These are phyloP conservation scores for Proisotoma minuta DNA, from an alignment of 2,888 invertebrate species.

Conservation along the genomic window DNA sequence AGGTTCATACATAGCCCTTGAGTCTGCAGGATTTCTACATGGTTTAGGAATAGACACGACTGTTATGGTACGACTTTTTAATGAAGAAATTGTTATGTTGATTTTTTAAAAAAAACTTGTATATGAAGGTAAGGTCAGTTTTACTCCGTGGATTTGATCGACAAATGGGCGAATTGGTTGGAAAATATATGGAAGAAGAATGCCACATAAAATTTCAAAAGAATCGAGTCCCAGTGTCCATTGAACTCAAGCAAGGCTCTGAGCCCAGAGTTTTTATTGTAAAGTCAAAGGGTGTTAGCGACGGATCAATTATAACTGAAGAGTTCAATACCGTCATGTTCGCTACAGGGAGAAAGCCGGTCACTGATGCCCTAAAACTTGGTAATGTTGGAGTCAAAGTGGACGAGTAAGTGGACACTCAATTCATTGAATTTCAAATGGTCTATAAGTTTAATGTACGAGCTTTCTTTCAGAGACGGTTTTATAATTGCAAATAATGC, in stretches of 20 bases:
- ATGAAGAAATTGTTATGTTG: too few relatives aligned
- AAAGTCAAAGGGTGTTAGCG: constrained; percentile 16
- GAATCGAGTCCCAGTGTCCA: constrained; percentile 61
- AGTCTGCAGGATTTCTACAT: constrained; percentile 88
- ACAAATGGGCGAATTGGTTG: constrained; percentile 78
- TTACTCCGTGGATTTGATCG: constrained; percentile 86
- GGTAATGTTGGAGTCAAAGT: constrained; percentile 1
- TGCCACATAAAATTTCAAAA: constrained; percentile 72
- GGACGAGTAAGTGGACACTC: not conserved
- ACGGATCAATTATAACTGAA: constrained; percentile 55
- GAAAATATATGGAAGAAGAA: constrained; percentile 67
- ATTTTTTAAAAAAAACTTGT: constrained; percentile 24
- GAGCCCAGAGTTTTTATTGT: constrained; percentile 65
- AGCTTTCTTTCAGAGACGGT: too few relatives aligned
- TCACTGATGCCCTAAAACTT: constrained; percentile 61
- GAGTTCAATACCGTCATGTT: constrained; percentile 76
- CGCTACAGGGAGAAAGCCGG: constrained; percentile 70
- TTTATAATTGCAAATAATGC: constrained; percentile 55
- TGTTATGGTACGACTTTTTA: constrained; percentile 68
- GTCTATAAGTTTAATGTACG: too few relatives aligned
- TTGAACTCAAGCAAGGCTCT: constrained; percentile 62
- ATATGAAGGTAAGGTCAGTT: constrained; percentile 64
- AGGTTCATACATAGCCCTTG: constrained; percentile 79
- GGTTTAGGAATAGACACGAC: constrained; percentile 80
- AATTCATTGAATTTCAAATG: too few relatives aligned